Conservation (phyloP, 2,113 vertebrate species). For the Paradisaea rubra region DNA sequence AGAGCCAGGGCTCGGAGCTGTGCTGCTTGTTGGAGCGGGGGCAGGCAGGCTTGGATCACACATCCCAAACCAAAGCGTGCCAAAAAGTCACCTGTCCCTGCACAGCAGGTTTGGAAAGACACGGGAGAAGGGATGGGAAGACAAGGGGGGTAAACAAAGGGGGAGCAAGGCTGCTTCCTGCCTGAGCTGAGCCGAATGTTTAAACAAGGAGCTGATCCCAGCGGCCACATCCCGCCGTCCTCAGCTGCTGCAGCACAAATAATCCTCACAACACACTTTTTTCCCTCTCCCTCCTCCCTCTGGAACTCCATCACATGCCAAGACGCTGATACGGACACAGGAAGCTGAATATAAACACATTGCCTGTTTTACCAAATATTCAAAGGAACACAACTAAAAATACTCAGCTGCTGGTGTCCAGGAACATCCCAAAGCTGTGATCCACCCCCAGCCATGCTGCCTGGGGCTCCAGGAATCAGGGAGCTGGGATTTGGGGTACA, state of each 20-base stretch:
- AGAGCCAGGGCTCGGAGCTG: background rate
- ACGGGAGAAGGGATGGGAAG: background rate
- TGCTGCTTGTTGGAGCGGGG: fast-evolving
- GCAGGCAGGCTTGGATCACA: fast-evolving
- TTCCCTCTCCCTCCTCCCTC: background rate
- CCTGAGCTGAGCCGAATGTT: background rate
- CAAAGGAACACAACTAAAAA: background rate
- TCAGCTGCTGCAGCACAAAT: background rate
- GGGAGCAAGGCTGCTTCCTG: background rate
- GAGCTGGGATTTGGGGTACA: background rate
- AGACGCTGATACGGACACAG: background rate
- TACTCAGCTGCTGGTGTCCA: background rate
- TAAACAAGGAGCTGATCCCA: background rate
- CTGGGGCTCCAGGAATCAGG: background rate
- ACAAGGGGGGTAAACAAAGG: background rate
- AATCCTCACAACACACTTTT: background rate
- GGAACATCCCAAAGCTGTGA: background rate
- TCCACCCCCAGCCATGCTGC: fast-evolving
- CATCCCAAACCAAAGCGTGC: background rate
- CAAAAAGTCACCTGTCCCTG: background rate
- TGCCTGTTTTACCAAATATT: background rate
- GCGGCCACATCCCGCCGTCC: fast-evolving
- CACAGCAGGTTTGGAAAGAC: background rate
- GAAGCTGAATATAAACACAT: constrained; percentile 18
- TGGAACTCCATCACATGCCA: background rate